Percentiles rank a stretch among this genome's conserved stretches.
Evolutionary conservation across 1,140 invertebrate genomes (phyloP).

Genomic region (Drosophila erecta): DNA sequence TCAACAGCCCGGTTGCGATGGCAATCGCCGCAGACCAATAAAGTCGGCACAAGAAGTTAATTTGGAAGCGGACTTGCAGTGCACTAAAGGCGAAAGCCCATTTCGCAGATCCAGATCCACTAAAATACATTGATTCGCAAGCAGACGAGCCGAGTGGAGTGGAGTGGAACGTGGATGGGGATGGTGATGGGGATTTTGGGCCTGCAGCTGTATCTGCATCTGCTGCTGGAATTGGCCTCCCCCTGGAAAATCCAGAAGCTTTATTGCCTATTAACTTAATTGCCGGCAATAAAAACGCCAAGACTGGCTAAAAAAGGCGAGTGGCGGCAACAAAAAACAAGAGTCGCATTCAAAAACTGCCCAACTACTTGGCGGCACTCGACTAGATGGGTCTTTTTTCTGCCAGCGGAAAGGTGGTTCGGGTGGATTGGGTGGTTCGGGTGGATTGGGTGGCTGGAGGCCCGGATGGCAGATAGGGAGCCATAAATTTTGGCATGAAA

Average conservation of each 20-base stretch:
- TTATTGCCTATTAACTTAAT: conserved; percentile 77
- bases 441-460: background rate
- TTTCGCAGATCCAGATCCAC: conserved; percentile 15
- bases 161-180: background rate
- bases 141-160: background rate
- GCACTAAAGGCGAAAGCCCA: conserved; percentile 3
- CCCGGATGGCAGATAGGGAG: conserved; percentile 40
- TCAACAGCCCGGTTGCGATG: background rate
- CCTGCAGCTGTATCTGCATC: conserved; percentile 18
- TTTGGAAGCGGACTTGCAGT: conserved; percentile 20
- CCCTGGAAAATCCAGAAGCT: conserved; percentile 58
- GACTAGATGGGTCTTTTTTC: background rate
- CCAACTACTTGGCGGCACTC: conserved; percentile 39
- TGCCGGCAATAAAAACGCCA: conserved; percentile 68
- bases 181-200: background rate
- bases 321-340: conserved; percentile 10
- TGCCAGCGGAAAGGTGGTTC: too few relatives aligned
- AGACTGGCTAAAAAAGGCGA: conserved; percentile 37
- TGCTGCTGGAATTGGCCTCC: background rate
- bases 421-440: background rate
- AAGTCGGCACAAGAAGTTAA: conserved; percentile 17
- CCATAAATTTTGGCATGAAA: conserved; percentile 55
- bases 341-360: conserved; percentile 37
- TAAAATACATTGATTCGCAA: conserved; percentile 7
- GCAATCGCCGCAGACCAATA: conserved; percentile 6